Percentiles rank a stretch among this genome's conserved stretches.
phyloP scores from a whole-genome alignment of 35 echinoderm and acorn worm species.

The Apostichopus californicus region DNA sequence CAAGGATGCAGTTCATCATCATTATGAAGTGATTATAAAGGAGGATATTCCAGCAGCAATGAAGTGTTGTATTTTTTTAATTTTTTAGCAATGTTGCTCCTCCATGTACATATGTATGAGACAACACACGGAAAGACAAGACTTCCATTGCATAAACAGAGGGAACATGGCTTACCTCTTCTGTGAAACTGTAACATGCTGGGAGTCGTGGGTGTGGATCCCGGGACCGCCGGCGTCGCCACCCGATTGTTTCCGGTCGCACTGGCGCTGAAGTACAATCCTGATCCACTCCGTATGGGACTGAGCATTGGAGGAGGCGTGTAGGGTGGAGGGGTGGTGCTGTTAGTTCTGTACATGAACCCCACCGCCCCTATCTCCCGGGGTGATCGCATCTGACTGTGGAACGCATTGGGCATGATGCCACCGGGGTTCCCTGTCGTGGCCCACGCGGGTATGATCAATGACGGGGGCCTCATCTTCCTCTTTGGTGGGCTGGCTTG shows the following conservation, averaged over 20 bases:
- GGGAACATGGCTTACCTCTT: conserved; percentile 27
- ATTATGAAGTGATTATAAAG: no score
- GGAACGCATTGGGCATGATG: conserved; percentile 77
- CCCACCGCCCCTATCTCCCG: conserved; percentile 74
- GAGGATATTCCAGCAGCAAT: no score
- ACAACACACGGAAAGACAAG: no score
- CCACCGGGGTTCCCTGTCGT: conserved; percentile 80
- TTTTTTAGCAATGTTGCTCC: no score
- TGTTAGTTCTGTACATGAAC: conserved; percentile 49
- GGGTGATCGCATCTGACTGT: conserved; percentile 97
- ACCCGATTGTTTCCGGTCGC: conserved; percentile 50
- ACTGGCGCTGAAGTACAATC: conserved; percentile 91
- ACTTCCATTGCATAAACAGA: no score
- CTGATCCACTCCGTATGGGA: conserved; percentile 94
- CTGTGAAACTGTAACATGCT: conserved; percentile 96
- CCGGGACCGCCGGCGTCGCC: conserved; percentile 49
- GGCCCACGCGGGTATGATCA: conserved; percentile 92
- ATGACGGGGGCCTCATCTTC: conserved; percentile 70
- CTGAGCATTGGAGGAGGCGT: conserved; percentile 98
- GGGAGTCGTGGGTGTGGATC: conserved; percentile 73
- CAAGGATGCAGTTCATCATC: no score
- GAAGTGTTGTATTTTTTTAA: no score
- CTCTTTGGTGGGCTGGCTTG: conserved; percentile 76
- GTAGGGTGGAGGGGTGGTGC: conserved; percentile 94
- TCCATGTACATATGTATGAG: no score